Base-by-base conservation (phyloP, 2,113 vertebrate genomes). In the Alligator mississippiensis region DNA sequence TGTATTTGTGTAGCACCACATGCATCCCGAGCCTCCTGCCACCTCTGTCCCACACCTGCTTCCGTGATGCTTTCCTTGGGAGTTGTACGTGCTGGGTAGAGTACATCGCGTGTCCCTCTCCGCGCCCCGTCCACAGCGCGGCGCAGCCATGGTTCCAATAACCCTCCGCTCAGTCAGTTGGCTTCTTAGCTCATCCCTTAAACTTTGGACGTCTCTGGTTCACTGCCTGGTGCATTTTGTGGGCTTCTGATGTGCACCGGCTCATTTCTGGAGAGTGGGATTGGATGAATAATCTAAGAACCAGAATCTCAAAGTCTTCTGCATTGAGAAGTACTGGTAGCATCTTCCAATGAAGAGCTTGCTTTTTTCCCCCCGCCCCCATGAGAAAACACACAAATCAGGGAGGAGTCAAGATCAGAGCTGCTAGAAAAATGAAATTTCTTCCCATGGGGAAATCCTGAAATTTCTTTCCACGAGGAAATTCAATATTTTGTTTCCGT, bases 101-200 rank as follows among this genome's bases (percentile, higher is more conserved):
- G 47, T 47, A 47, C 47, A 19, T 70, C 15, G 19, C 30, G 18
- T 70, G 9, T 47, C 30, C 68, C 30, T 11, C 11, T 34, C 19
- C 22, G 30, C 9, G 34, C 21, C 30, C 30, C 19, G 4, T 38
- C 68, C 30, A 38, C n/a, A 47, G 47, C 7, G 9, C 7, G 47
- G 47, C 9, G 47, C 8, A 47, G 47, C 47, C 47, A 47, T 47
- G 47, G 47, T 47, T 85, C 38, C 19, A 84, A 55, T 34, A 85
- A 90, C 5, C 30, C 57, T 85, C 47, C 89, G 70, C 83, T 66
- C 85, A 80, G 80, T 34, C 78, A 93, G 93, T 78, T 94, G 95
- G 92, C 85, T 93, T 92, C 0, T 9, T 6, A 89, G 84, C 30
- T 90, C 80, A 85, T 89, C 82, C 78, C 14, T 72, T 72, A 19